Evolutionary conservation across 2,797 vertebrate species (phyloP).

Genomic region (Neosilurus mollespiculum): DNA sequence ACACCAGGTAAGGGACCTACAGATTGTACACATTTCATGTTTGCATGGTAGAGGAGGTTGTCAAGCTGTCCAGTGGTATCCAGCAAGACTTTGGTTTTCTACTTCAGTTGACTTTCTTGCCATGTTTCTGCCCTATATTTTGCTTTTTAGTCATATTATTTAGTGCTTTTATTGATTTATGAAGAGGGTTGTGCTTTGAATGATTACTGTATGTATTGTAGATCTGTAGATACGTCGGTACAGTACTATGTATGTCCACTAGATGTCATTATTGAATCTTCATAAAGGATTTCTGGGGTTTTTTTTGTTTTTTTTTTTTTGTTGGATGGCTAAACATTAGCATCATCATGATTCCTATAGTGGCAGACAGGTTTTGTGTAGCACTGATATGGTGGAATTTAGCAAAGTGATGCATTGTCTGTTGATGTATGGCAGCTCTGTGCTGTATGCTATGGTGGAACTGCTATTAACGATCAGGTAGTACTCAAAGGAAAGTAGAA

Average conservation of each 20-base stretch:
- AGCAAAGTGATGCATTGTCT: not conserved
- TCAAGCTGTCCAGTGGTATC: constrained; percentile 5
- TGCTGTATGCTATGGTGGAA: not conserved
- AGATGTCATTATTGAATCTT: constrained; percentile 48
- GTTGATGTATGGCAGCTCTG: not conserved
- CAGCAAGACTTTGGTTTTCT: not conserved
- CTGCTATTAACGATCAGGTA: not conserved
- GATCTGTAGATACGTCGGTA: not conserved
- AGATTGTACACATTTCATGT: not conserved
- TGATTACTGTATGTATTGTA: not conserved
- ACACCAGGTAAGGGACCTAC: constrained; percentile 46
- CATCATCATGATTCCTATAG: not conserved
- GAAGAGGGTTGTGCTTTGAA: not conserved
- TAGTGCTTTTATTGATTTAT: not conserved
- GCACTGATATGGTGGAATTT: not conserved
- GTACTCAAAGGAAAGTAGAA: not conserved
- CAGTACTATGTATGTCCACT: constrained; percentile 45
- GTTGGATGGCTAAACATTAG: not conserved
- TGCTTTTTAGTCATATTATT: not conserved
- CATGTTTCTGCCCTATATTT: not conserved
- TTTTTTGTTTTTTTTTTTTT: not conserved
- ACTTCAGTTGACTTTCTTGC: not conserved
- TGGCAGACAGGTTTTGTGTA: not conserved
- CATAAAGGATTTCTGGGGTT: not conserved
- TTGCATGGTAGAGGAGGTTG: not conserved